These are phyloP conservation scores for Lathronympha strigana DNA, from an alignment of 2,888 invertebrate genomes.

Conservation along the genomic window DNA sequence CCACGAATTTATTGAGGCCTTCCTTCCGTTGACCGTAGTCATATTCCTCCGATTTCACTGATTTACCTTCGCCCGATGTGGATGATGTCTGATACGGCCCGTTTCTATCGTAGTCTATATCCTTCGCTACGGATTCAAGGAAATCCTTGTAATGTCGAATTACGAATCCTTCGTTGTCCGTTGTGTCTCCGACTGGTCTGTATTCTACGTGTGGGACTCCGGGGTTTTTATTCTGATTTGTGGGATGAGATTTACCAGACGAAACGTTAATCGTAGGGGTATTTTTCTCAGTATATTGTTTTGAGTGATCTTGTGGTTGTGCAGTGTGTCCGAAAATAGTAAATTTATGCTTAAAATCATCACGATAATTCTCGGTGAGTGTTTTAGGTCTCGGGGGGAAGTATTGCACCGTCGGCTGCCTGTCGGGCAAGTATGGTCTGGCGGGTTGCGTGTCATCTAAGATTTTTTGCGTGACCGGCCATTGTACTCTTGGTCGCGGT, in stretches of 20 bases:
- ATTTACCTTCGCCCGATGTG: conserved; percentile 48
- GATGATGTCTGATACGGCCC: conserved; percentile 51
- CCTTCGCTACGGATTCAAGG: conserved; percentile 60
- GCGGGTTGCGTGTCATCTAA: conserved; percentile 46
- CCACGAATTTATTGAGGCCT: conserved; percentile 66
- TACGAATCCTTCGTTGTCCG: conserved; percentile 60
- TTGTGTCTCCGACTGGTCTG: conserved; percentile 34
- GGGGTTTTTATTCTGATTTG: conserved; percentile 47
- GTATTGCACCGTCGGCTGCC: conserved; percentile 71
- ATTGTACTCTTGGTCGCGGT: conserved; percentile 42
- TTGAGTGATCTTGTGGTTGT: neutral
- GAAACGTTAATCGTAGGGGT: neutral
- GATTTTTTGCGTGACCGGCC: conserved; percentile 41
- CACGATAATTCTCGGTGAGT: conserved; percentile 60
- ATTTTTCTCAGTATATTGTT: conserved; percentile 4
- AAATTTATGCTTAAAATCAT: conserved; percentile 58
- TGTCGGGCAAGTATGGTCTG: conserved; percentile 53
- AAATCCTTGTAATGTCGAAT: conserved; percentile 71
- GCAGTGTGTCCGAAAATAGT: conserved; percentile 44
- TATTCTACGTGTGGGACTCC: conserved; percentile 24
- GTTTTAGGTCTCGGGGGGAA: conserved; percentile 66
- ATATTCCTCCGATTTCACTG: conserved; percentile 50
- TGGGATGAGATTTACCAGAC: neutral
- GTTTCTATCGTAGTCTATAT: conserved; percentile 57
- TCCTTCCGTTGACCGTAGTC: conserved; percentile 71